Base-by-base conservation (phyloP, 2,113 vertebrate genomes). In the Gallinago jamesoni region DNA sequence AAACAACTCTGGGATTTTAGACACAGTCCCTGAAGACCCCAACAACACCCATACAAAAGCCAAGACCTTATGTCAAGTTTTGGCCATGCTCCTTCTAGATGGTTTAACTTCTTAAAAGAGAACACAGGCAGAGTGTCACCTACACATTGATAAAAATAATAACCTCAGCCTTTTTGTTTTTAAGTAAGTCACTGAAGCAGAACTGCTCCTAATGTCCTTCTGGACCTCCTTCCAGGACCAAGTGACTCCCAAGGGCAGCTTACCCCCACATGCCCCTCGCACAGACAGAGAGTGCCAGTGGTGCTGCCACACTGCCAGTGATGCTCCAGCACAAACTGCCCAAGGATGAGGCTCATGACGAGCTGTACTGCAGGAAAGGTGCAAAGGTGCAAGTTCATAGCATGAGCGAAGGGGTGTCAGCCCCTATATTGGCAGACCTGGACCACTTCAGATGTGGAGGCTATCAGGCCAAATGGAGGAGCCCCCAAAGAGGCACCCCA, bases 221-320 rank as follows among this genome's bases (percentile, higher is more conserved):
- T 80, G 41, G 31, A 64, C 27, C 17, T 79, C 12, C 6, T 64
- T 11, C 17, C 31, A 66, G 31, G 56, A 55, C 27, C 23, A 55
- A 64, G 13, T 31, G 22, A 62, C 28, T 76, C 39, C 33, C 24
- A 41, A 62, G 24, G 22, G 5, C 45, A 56, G 33, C 23, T 37
- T n/a, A 37, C 3, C 14, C 18, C 27, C 10, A 48, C 5, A 16
- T 4, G 7, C 19, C 68, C 6, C 37, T 86, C 10, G 55, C 0
- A 3, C 18, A 52, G 43, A 19, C 5, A 5, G 30, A 78, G 13
- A 1, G 0, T 64, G 31, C 30, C 7, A 1, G 17, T 27, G n/a
- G 27, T 79, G 37, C 16, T 57, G 55, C 24, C n/a, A 17, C 24
- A 8, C 18, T 69, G 23, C 6, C 53, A 28, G 41, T 41, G 62